These are phyloP conservation scores for Halictus rubicundus DNA, from an alignment of 1,140 invertebrate species.

Conservation along the genomic window DNA sequence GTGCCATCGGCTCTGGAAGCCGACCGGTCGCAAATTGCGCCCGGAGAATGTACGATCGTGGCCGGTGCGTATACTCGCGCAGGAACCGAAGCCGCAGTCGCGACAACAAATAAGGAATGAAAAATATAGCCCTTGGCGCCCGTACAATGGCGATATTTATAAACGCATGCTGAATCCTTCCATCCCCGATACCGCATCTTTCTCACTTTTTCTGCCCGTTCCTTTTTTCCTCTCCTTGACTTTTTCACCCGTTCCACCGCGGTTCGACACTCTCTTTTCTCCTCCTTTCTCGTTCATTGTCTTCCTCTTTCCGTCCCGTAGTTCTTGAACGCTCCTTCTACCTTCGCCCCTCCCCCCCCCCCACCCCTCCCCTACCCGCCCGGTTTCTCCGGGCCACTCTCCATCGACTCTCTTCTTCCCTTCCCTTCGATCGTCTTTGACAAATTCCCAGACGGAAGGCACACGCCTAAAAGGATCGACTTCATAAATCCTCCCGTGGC, in stretches of 20 bases:
- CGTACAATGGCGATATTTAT: constrained; percentile 58
- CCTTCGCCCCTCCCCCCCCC: not conserved
- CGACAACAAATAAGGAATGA: constrained; percentile 58
- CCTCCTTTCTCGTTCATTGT: not conserved
- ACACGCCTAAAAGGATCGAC: constrained; percentile 55
- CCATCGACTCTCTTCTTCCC: not conserved
- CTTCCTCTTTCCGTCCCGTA: not conserved
- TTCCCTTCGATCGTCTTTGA: constrained; percentile 45
- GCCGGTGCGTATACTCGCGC: constrained; percentile 26
- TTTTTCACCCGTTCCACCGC: not conserved
- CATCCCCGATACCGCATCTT: constrained; percentile 35
- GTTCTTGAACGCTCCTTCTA: too few species aligned
- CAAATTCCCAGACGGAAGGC: constrained; percentile 60
- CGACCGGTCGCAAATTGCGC: constrained; percentile 35
- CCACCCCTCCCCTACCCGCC: not conserved
- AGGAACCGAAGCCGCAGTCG: constrained; percentile 16
- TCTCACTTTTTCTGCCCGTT: constrained; percentile 4
- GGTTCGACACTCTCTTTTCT: not conserved
- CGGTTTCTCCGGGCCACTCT: not conserved
- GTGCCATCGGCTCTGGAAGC: constrained; percentile 24
- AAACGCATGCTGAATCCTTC: constrained; percentile 47
- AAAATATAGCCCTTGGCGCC: constrained; percentile 54
- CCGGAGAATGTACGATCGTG: constrained; percentile 52
- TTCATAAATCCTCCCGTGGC: constrained; percentile 55
- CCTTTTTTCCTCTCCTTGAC: not conserved